Evolutionary conservation across 35 echinoderm and acorn worm species (phyloP), one percentile per base, ranked within the genome.

Genomic region (Apostichopus parvimensis): DNA sequence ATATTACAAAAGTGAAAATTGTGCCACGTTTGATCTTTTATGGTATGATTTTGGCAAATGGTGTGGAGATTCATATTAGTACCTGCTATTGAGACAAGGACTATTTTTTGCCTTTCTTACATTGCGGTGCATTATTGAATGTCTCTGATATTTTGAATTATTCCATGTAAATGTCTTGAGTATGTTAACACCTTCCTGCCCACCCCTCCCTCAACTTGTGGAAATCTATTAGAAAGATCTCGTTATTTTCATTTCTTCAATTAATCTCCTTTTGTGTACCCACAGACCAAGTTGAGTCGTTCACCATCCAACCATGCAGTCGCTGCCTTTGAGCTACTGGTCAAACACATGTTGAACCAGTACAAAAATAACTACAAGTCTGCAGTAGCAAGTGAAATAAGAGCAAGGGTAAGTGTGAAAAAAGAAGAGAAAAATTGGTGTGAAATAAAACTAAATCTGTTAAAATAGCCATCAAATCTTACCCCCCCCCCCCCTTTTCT

Each of bases 221-320:
- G 57, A 24, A 26, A 26, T 52, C 80, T 52, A n/a, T 83, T 83
- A 0, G 9, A 26, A 9, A 17, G 14, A 18, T 86, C 12, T 86
- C 1, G 8, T 87, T 57, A 6, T 25, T 26, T 65, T 45, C 34
- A 45, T 3, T 45, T 45, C 34, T 45, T 45, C 34, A 4, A 45
- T 80, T 8, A 13, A 53, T 80, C 83, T 77, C 79, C 23, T 92
- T 92, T 82, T 45, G 65, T 58, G 66, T 45, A 45, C 34, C 65
- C 91, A n/a, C 86, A 98, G 97, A 92, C 78, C 24, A 98, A 98
- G 83, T 73, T 98, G 58, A 86, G 87, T 65, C 78, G 91, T 20
- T 80, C 96, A 8, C 97, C 97, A 52, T 98, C 97, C 80, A 94
- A 77, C 65, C 97, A 98, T 89, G 95, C 94, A 17, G 94, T 98